A percentile compares a stretch with the other conserved stretches of the same genome.
phyloP scores from a whole-genome alignment of 35 echinoderm and acorn worm species.

The Apostichopus parvimensis region DNA sequence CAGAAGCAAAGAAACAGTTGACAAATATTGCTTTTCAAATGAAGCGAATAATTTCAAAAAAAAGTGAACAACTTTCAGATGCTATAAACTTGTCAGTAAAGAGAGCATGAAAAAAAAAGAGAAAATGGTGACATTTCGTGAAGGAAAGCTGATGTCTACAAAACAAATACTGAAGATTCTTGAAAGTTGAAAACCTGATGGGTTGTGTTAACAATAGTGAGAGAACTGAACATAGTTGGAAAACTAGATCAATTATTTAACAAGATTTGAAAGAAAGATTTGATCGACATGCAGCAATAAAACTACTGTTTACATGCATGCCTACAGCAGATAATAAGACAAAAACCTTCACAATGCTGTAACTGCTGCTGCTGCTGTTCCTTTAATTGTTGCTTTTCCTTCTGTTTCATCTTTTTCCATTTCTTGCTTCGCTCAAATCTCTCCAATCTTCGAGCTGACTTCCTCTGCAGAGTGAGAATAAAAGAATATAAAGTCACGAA shows the following conservation, averaged over 20 bases:
- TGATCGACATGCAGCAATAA: too few species aligned
- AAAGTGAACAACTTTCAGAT: background rate
- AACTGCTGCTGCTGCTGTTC: background rate
- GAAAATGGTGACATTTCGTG: background rate
- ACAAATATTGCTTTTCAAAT: background rate
- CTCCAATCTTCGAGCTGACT: background rate
- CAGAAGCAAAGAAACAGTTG: too few species aligned
- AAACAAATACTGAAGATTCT: background rate
- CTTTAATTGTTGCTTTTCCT: background rate
- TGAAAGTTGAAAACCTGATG: too few species aligned
- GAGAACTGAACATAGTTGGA: too few species aligned
- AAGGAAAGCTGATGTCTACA: background rate
- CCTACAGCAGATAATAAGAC: background rate
- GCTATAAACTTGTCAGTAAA: background rate
- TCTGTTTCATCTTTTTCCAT: background rate
- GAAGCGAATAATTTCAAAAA: background rate
- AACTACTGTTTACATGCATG: too few species aligned
- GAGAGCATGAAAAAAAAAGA: too few species aligned
- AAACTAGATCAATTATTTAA: too few species aligned
- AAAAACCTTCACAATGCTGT: background rate
- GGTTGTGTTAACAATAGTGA: too few species aligned
- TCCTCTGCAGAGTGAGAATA: background rate
- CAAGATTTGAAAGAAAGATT: too few species aligned
- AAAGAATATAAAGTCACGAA: background rate
- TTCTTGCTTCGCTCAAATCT: constrained; percentile 3